Base-by-base conservation (phyloP, 1,140 invertebrate species). In the Drosophila triauraria region DNA sequence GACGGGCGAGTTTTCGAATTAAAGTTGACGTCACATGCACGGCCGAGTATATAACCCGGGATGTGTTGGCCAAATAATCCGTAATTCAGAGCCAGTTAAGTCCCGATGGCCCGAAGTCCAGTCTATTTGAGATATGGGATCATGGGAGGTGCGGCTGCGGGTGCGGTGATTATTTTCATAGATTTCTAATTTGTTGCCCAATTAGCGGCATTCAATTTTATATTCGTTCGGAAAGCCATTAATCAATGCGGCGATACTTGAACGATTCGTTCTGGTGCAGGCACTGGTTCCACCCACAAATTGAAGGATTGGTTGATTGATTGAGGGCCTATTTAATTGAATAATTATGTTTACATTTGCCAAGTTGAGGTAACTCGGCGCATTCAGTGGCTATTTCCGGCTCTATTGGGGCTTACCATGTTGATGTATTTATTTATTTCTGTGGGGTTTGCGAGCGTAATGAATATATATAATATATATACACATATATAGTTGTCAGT, bases 131-230 rank as follows among this genome's bases (percentile, higher is more conserved):
- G 35, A 13, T 20, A 20, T 20, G 20, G 20, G 20, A 20, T 20
- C 20, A 20, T 20, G 20, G 20, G 20, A 20, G 20, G 27, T 30
- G 27, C 0, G 9, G 9, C 0, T 5, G 25, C 30, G 20, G 48
- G 57, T 32, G 60, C 40, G 54, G 65, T 67, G 84, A 88, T 82
- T 76, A 78, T 69, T 83, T 80, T 88, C 68, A 72, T 74, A 60
- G 70, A 72, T 72, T 74, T 74, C 68, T 88, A 88, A 88, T 86
- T 83, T 88, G 83, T 80, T 83, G 83, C 86, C 79, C 83, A 83
- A 86, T 86, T 86, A 86, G 83, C 63, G 76, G 76, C 71, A 71
- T 82, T 80, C 71, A 77, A 77, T 77, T 77, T 64, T 60, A 46
- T 61, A 76, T 56, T 60, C 38, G 35, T 43, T 60, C 17, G 20